Evolutionary conservation across 2,797 vertebrate species (phyloP).

Genomic region (Lithobates sylvaticus): DNA sequence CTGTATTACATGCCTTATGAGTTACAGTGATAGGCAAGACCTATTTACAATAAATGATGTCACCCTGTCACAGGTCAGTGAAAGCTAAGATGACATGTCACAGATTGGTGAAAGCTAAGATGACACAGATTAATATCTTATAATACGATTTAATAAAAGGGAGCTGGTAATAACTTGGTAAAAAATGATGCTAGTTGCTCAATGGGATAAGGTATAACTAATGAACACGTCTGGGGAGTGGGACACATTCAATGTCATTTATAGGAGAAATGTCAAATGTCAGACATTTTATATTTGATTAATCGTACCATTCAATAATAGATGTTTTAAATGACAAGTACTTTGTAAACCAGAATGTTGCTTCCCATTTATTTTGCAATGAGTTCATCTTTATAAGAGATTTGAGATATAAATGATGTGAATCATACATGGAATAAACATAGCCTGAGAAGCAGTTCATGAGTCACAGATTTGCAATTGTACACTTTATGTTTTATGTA

Average conservation of each 20-base stretch:
- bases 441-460: background rate
- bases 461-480: conserved; percentile 3
- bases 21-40: too few species aligned
- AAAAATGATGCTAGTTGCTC: background rate
- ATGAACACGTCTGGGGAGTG: background rate
- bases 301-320: conserved; percentile 15
- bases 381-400: conserved; percentile 24
- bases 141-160: background rate
- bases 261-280: conserved; percentile 17
- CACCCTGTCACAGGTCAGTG: too few species aligned
- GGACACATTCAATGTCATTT: background rate
- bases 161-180: conserved; percentile 7
- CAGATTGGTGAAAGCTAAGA: background rate
- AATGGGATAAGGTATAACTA: conserved; percentile 14
- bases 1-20: too few species aligned
- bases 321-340: conserved; percentile 21
- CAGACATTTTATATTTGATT: background rate
- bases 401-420: conserved; percentile 26
- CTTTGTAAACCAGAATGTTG: conserved; percentile 29
- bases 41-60: too few species aligned
- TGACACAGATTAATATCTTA: background rate
- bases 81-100: background rate
- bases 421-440: conserved; percentile 5
- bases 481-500: background rate
- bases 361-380: conserved; percentile 23